Evolutionary conservation across 2,113 vertebrate species (phyloP).

Genomic region (Plotosus lineatus): DNA sequence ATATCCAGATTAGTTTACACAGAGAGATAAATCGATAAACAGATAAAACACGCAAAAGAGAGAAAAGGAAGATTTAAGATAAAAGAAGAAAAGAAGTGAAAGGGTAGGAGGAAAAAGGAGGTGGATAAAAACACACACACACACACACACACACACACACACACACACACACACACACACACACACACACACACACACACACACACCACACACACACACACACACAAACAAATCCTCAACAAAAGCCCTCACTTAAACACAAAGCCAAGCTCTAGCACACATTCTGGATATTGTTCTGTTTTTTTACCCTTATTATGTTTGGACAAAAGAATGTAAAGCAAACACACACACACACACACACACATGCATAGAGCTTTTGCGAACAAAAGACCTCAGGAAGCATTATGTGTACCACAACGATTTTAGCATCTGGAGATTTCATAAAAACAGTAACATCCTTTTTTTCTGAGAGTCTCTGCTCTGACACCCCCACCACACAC

Average conservation of each 20-base stretch:
- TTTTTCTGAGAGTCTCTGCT: background rate
- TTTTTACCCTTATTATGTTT: background rate
- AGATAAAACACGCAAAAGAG: background rate
- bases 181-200: constrained; percentile 15
- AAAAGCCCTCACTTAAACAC: background rate
- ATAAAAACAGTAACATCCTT: background rate
- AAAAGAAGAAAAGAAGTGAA: background rate
- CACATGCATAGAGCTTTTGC: background rate
- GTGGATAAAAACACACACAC: background rate
- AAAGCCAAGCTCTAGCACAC: background rate
- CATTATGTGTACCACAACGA: background rate
- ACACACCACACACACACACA: constrained; percentile 10
- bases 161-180: background rate
- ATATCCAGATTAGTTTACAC: background rate
- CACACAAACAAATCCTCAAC: background rate
- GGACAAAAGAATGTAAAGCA: background rate
- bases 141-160: background rate
- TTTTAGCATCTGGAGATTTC: background rate
- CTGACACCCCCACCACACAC: background rate
- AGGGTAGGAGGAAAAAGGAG: background rate
- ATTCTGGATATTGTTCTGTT: background rate
- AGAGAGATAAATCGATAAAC: background rate
- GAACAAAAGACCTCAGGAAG: background rate
- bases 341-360: background rate
- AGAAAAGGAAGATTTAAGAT: background rate